A percentile compares a stretch with the other conserved stretches of the same genome.
phyloP scores from a whole-genome alignment of 2,113 vertebrate genomes.

The Takifugu flavidus region DNA sequence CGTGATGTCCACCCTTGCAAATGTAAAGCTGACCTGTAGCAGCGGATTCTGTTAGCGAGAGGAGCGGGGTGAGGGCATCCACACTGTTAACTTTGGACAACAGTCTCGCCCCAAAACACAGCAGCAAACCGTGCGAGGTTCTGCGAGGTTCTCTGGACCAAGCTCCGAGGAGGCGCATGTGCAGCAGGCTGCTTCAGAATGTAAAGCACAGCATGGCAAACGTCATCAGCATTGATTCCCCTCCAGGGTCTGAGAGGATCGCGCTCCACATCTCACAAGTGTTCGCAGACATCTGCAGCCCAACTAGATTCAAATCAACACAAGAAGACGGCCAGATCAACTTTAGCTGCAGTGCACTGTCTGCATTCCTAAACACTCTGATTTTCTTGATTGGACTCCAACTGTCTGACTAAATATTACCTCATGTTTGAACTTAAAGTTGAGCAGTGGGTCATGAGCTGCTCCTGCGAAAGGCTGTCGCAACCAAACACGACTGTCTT shows the following conservation, averaged over 20 bases:
- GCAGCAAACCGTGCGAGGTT: conserved; percentile 36
- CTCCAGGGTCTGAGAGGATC: too few species aligned
- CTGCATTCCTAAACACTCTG: conserved; percentile 37
- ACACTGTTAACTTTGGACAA: conserved; percentile 28
- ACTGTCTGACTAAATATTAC: conserved; percentile 36
- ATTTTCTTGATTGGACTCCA: conserved; percentile 38
- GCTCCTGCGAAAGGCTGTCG: conserved; percentile 10
- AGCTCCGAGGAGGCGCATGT: conserved; percentile 26
- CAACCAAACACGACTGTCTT: conserved; percentile 49
- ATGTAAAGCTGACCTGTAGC: conserved; percentile 20
- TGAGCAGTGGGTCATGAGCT: conserved; percentile 29
- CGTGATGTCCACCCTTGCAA: conserved; percentile 11
- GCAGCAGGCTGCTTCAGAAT: conserved; percentile 9
- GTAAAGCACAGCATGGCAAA: too few species aligned
- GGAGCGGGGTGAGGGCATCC: conserved; percentile 7
- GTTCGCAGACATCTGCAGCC: too few species aligned
- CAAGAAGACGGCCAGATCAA: too few species aligned
- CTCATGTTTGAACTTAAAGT: conserved; percentile 51
- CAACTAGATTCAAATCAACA: too few species aligned
- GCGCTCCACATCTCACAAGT: too few species aligned
- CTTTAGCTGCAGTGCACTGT: too few species aligned
- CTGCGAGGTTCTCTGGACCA: conserved; percentile 36
- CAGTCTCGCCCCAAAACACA: background rate
- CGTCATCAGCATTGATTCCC: too few species aligned
- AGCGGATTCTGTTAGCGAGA: conserved; percentile 21